Base-by-base conservation (phyloP, 1,140 invertebrate species). In the Diprion similis region DNA sequence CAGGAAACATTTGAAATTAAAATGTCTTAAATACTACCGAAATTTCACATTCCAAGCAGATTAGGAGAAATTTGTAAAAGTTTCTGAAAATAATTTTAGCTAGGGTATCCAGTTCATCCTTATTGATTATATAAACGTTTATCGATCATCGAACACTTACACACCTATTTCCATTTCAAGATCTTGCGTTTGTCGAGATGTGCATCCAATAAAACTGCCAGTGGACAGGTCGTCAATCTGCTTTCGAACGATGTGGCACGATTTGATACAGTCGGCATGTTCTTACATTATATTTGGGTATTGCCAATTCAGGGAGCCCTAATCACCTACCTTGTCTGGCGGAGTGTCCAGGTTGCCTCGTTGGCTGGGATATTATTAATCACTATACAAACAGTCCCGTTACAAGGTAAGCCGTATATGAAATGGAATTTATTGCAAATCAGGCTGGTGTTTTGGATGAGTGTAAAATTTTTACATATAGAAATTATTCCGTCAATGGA, bases 191-290 rank as follows among this genome's bases (percentile, higher is more conserved):
- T 89, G 68, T 89, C 87, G 47, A 81, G 83, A 72, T 84, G 82
- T 13, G 86, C 92, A 1, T 78, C 92, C n/a, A 86, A 86, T 19
- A 82, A 89, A 75, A 91, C 91, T 2, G 94, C 95, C 1, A 92
- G 92, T 24, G 96, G 95, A 0, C 95, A 96, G 85, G 93, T 96
- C 73, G 92, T 97, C 46, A 97, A 97, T 81, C 84, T 97, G 4
- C 89, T 98, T 81, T 95, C 96, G 15, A 97, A 96, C 78, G 95
- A 96, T 78, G 89, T 93, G 10, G 90, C 89, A 69, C 88, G 91
- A 77, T 90, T 90, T 73, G 89, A 90, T 68, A 78, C 79, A 47
- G 47, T 85, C 0, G 88, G 89, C 65, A 13, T 84, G 47, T 75
- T 82, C 74, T 76, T 93, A 13, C 92, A 93, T 83, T 93, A 91